phyloP scores from a whole-genome alignment of 2,888 invertebrate genomes.

The Neocrepidodera transversa region DNA sequence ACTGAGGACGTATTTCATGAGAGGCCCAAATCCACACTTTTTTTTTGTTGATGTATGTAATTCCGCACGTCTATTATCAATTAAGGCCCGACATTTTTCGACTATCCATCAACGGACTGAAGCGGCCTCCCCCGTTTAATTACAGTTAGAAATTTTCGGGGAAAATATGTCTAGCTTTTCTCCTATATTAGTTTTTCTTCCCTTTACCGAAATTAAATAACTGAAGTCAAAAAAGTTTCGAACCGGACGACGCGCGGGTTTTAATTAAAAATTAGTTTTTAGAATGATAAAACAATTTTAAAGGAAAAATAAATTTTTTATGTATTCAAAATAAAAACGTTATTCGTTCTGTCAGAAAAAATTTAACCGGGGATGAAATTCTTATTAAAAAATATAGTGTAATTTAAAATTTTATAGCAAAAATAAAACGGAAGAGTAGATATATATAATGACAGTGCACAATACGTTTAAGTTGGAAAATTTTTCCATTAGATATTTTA shows the following conservation, averaged over 20 bases:
- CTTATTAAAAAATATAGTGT: too few species aligned
- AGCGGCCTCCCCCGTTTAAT: slow-evolving; percentile 1
- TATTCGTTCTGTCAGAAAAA: too few species aligned
- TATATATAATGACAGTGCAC: too few species aligned
- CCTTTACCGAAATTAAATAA: slow-evolving; percentile 14
- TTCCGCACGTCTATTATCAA: slow-evolving; percentile 2
- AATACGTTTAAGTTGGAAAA: too few species aligned
- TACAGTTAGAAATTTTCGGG: slow-evolving; percentile 6
- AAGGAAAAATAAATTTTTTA: too few species aligned
- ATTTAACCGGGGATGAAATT: too few species aligned
- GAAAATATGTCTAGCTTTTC: slow-evolving; percentile 7
- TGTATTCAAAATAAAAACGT: too few species aligned
- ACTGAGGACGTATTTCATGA: not conserved
- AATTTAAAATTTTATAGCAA: too few species aligned
- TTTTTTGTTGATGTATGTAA: not conserved
- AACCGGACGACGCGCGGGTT: not conserved
- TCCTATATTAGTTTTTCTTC: slow-evolving; percentile 17
- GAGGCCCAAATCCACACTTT: not conserved
- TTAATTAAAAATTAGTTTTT: slow-evolving; percentile 12
- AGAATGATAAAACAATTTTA: too few species aligned
- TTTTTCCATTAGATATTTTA: too few species aligned
- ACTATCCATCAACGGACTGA: not conserved
- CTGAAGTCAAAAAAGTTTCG: slow-evolving; percentile 5
- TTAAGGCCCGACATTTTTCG: not conserved
- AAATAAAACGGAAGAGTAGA: too few species aligned